phyloP scores from a whole-genome alignment of 2,113 vertebrate species.

The Marmota monax region DNA sequence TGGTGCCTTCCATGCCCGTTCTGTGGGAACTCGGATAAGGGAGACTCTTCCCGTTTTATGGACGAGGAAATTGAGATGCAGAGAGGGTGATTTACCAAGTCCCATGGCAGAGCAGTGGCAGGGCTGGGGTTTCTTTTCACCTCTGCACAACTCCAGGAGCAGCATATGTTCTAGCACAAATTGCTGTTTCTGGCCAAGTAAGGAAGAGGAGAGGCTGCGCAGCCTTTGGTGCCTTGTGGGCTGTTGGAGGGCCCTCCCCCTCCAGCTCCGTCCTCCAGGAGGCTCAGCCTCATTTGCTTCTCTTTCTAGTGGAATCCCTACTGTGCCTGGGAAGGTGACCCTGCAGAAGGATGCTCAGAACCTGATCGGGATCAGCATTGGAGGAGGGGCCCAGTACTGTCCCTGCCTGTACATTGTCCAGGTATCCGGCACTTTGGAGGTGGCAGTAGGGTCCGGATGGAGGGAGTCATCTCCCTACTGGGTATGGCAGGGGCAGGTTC shows the following conservation, averaged over 20 bases:
- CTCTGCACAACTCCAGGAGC: not conserved
- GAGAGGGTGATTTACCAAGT: not conserved
- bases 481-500: not conserved
- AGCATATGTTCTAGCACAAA: not conserved
- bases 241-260: not conserved
- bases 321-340: conserved; percentile 96
- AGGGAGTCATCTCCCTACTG: not conserved
- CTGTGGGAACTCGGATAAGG: not conserved
- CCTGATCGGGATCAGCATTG: conserved; percentile 98
- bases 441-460: not conserved
- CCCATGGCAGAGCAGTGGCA: not conserved
- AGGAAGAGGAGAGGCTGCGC: not conserved
- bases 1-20: not conserved
- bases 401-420: conserved; percentile 99
- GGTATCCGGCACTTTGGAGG: conserved; percentile 84
- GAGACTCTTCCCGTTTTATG: not conserved
- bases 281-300: not conserved
- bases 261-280: not conserved
- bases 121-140: not conserved
- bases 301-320: conserved; percentile 94
- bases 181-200: not conserved
- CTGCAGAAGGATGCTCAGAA: conserved; percentile 97
- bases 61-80: not conserved
- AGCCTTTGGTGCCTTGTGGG: not conserved
- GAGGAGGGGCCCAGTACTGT: conserved; percentile 98